Percentiles rank a stretch among this genome's conserved stretches.
Evolutionary conservation across 2,888 invertebrate genomes (phyloP).

Genomic region (Heliconius sara): DNA sequence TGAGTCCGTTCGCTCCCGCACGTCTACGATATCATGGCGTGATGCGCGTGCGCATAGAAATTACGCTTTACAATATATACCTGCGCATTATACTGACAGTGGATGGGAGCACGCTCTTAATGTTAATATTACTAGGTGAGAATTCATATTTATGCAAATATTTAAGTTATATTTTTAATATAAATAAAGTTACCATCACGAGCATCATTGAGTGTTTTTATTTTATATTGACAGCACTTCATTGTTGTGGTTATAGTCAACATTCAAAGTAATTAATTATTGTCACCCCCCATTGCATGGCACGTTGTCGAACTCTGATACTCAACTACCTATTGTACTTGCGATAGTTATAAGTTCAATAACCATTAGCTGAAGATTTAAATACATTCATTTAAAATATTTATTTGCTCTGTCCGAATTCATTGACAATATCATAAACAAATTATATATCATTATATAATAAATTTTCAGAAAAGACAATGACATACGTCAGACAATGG

Average conservation of each 20-base stretch:
- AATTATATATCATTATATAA: not conserved
- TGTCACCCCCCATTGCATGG: too few relatives aligned
- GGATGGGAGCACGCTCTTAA: conserved; percentile 72
- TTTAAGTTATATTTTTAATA: not conserved
- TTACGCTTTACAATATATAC: conserved; percentile 71
- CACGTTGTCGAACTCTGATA: too few relatives aligned
- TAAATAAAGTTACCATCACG: not conserved
- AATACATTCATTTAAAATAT: too few relatives aligned
- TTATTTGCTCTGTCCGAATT: not conserved
- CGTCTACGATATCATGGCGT: conserved; percentile 69
- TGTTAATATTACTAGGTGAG: conserved; percentile 72
- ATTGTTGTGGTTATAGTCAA: too few relatives aligned
- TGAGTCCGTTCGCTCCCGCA: conserved; percentile 66
- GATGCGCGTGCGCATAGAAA: conserved; percentile 65
- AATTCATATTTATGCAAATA: not conserved
- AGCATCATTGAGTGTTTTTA: not conserved
- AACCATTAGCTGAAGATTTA: too few relatives aligned
- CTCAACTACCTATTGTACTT: too few relatives aligned
- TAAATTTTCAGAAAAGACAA: conserved; percentile 63
- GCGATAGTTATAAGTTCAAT: too few relatives aligned
- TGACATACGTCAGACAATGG: conserved; percentile 68
- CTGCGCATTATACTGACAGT: conserved; percentile 62
- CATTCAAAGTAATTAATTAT: too few relatives aligned
- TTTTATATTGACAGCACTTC: too few relatives aligned
- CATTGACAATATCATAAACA: not conserved